Percentiles rank a stretch among this genome's conserved stretches.
These are phyloP conservation scores for Nemurella pictetii DNA, from an alignment of 2,888 invertebrate genomes.

Conservation along the genomic window DNA sequence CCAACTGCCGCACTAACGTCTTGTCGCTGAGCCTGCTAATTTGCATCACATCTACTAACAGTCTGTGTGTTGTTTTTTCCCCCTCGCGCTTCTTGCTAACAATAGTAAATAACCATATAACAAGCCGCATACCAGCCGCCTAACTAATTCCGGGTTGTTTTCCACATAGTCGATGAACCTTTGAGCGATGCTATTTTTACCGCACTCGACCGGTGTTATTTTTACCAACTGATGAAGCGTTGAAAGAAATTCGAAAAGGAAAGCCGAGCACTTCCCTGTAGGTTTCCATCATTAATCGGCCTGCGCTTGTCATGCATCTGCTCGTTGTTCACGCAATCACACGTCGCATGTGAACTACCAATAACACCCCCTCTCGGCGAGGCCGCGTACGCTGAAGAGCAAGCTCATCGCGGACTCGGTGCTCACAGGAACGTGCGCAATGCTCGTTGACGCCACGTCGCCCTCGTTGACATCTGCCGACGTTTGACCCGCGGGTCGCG, in stretches of 20 bases:
- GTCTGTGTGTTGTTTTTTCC: not conserved
- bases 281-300: not conserved
- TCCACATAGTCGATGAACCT: not conserved
- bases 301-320: no score
- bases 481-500: not conserved
- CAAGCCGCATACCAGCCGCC: not conserved
- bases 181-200: not conserved
- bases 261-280: not conserved
- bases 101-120: not conserved
- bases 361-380: not conserved
- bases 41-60: no score
- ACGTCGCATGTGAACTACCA: not conserved
- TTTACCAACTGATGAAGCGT: not conserved
- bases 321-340: not conserved
- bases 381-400: not conserved
- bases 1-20: not conserved
- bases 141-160: not conserved
- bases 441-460: no score
- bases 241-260: not conserved
- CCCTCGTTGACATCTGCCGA: not conserved
- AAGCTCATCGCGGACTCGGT: not conserved
- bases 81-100: not conserved
- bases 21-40: not conserved
- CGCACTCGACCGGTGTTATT: not conserved
- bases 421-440: no score